Evolutionary conservation across 37 sponge, comb jelly and placozoan species (phyloP), one percentile per base, ranked within the genome.

Genomic region (Agelas oroides): DNA sequence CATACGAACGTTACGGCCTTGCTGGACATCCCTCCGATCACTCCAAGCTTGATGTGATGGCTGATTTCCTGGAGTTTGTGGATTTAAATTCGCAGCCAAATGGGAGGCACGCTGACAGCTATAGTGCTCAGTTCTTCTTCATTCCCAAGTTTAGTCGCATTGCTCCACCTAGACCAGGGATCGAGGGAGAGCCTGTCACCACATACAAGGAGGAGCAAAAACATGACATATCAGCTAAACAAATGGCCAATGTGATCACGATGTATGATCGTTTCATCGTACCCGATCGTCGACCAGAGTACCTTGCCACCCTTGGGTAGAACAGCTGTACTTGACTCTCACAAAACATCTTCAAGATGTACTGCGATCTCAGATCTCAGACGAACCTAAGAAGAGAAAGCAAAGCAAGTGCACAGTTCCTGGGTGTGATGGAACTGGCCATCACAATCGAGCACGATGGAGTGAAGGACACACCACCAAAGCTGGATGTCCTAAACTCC

Each of bases 61-160:
- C n/a, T n/a, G 73, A 63, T 5, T 86, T 86, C 31, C 72, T 86
- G 30, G 32, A 46, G 53, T 87, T 87, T 74, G 88, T 80, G 17
- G 88, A 87, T 80, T 57, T 69, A 19, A 72, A 58, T 12, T 53
- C 65, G 21, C 73, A 71, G 35, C 80, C 80, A 18, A 87, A 87
- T 79, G 74, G 87, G 14, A 65, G 80, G 36, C 73, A 61, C 38
- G 80, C 73, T 46, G 87, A 66, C 16, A 78, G 79, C 53, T 86
- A 35, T 52, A 60, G 63, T 56, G 46, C n/a, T n/a, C n/a, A n/a
- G n/a, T n/a, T n/a, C n/a, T n/a, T n/a, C n/a, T n/a, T n/a, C n/a
- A n/a, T n/a, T 79, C 12, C 70, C 66, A 41, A 69, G n/a, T n/a
- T n/a, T n/a, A n/a, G n/a, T 68, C n/a, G 27, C 66, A 19, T 68